Conservation (phyloP, 2,888 invertebrate species). For the Philhelius pedissequus region DNA sequence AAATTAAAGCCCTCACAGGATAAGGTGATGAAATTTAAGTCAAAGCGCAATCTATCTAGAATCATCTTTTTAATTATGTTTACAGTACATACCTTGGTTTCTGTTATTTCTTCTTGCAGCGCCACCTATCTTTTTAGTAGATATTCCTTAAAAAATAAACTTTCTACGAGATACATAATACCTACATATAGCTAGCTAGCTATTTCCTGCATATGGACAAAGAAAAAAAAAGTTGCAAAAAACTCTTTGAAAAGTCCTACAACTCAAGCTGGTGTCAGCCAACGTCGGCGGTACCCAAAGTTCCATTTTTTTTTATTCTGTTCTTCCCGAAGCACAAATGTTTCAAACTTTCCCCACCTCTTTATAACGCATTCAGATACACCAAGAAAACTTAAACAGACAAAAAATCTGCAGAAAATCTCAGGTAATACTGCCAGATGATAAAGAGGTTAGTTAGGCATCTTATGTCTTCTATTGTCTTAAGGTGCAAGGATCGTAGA, state of each 20-base stretch:
- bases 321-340: constrained; percentile 13
- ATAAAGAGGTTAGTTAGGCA: constrained; percentile 44
- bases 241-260: constrained; percentile 28
- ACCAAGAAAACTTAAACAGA: not conserved
- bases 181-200: too few relatives aligned
- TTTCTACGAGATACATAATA: not conserved
- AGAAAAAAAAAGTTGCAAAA: not conserved
- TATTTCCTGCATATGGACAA: not conserved
- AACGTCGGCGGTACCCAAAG: constrained; percentile 26
- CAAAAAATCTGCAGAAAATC: constrained; percentile 10
- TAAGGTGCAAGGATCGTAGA: constrained; percentile 11
- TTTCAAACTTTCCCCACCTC: constrained; percentile 39
- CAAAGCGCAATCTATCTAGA: too few relatives aligned
- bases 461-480: constrained; percentile 31
- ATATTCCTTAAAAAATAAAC: not conserved
- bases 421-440: constrained; percentile 49
- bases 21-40: too few relatives aligned
- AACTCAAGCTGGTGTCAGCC: constrained; percentile 59
- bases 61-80: too few relatives aligned
- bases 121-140: constrained; percentile 44
- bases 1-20: too few relatives aligned
- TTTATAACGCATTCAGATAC: not conserved
- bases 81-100: too few relatives aligned
- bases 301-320: constrained; percentile 9
- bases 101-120: constrained; percentile 4